Evolutionary conservation across 1,140 invertebrate species (phyloP).

Genomic region (Drosophila pachea): DNA sequence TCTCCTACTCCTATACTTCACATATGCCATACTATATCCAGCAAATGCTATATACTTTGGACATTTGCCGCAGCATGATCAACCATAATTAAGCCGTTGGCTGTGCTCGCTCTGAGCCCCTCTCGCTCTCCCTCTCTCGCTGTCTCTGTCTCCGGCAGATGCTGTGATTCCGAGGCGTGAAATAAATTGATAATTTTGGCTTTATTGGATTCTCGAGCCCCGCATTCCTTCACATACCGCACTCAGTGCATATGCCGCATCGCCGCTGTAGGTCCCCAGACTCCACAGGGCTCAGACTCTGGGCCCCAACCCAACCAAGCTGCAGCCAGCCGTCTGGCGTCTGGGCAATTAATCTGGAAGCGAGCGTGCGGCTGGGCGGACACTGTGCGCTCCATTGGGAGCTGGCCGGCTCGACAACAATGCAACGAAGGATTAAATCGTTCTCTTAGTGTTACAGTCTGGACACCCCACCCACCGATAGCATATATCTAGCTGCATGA

Average conservation of each 20-base stretch:
- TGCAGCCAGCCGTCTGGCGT: conserved; percentile 39
- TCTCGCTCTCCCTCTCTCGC: background rate
- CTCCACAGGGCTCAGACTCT: too few relatives aligned
- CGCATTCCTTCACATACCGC: conserved; percentile 41
- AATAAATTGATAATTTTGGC: conserved; percentile 78
- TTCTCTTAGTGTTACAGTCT: conserved; percentile 29
- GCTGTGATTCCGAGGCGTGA: conserved; percentile 74
- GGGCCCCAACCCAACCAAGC: conserved; percentile 8
- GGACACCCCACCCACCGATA: background rate
- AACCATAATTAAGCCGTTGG: conserved; percentile 68
- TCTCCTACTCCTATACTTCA: background rate
- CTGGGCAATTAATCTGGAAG: conserved; percentile 68
- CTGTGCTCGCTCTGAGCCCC: conserved; percentile 22
- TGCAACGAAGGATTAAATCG: conserved; percentile 68
- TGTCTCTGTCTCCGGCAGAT: background rate
- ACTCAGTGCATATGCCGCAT: conserved; percentile 29
- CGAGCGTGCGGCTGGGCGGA: conserved; percentile 58
- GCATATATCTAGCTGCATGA: too few relatives aligned
- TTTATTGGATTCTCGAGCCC: conserved; percentile 66
- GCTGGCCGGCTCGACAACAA: conserved; percentile 11
- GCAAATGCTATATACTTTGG: background rate
- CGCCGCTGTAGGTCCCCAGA: conserved; percentile 71
- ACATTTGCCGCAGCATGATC: conserved; percentile 13
- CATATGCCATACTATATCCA: too few relatives aligned
- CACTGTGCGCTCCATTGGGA: conserved; percentile 19